phyloP scores from a whole-genome alignment of 2,888 invertebrate genomes.

The Pandemis heparana region DNA sequence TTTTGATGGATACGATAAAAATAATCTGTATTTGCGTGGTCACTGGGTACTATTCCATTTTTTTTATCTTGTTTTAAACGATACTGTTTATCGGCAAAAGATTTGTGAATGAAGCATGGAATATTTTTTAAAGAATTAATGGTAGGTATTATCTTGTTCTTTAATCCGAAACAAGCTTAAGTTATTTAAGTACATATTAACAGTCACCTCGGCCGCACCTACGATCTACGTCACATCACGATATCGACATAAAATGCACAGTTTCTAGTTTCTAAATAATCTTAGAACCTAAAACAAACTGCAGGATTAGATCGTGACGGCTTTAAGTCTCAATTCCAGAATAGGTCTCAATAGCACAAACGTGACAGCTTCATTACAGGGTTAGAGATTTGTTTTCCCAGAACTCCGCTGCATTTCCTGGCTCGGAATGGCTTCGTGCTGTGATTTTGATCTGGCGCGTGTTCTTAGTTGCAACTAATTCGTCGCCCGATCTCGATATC shows the following conservation, averaged over 20 bases:
- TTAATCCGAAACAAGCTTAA: constrained; percentile 14
- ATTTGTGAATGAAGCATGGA: constrained; percentile 24
- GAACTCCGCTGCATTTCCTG: constrained; percentile 66
- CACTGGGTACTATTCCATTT: constrained; percentile 36
- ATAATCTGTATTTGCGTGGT: constrained; percentile 32
- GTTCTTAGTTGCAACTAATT: constrained; percentile 69
- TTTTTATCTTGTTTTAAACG: constrained; percentile 33
- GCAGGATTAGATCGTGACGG: constrained; percentile 48
- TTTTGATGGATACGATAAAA: constrained; percentile 34
- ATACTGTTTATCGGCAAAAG: constrained; percentile 27
- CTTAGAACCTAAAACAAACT: constrained; percentile 34
- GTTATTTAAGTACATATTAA: constrained; percentile 23
- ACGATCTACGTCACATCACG: not conserved
- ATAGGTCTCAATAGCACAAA: constrained; percentile 49
- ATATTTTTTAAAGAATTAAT: constrained; percentile 8
- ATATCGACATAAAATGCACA: not conserved
- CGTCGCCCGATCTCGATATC: constrained; percentile 61
- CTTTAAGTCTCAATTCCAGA: constrained; percentile 42
- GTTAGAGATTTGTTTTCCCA: constrained; percentile 59
- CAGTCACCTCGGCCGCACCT: constrained; percentile 19
- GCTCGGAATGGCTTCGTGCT: constrained; percentile 63
- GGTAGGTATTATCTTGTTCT: constrained; percentile 7
- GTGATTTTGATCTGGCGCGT: constrained; percentile 71
- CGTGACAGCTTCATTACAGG: constrained; percentile 66
- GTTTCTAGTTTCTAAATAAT: constrained; percentile 9